phyloP scores from a whole-genome alignment of 2,113 vertebrate species.

The Apodemus speciosus region DNA sequence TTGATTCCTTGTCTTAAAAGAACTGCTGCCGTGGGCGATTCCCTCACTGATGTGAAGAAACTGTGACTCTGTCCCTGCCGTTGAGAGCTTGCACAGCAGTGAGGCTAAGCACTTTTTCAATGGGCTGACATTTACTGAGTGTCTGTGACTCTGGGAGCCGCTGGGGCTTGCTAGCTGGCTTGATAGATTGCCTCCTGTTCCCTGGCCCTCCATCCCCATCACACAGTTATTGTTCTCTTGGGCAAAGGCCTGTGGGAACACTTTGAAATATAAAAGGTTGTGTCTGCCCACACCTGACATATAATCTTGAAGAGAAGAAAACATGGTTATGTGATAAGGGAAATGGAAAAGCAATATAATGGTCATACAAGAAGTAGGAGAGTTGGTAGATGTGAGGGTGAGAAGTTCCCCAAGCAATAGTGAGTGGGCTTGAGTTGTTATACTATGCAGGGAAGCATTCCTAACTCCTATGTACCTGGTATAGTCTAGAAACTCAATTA shows the following conservation, averaged over 20 bases:
- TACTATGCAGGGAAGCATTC: not conserved
- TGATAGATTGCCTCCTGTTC: not conserved
- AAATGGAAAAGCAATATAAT: not conserved
- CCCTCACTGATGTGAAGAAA: not conserved
- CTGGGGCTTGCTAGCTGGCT: not conserved
- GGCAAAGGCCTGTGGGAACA: not conserved
- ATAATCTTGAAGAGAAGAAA: constrained; percentile 30
- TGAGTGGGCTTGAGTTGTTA: not conserved
- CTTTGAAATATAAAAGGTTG: constrained; percentile 16
- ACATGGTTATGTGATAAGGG: not conserved
- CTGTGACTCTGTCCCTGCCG: not conserved
- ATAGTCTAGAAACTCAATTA: not conserved
- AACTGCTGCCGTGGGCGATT: not conserved
- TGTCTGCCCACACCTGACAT: not conserved
- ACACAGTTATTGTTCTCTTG: not conserved
- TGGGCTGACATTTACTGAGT: not conserved
- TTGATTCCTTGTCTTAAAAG: constrained; percentile 57
- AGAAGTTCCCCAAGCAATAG: not conserved
- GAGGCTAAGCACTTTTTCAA: not conserved
- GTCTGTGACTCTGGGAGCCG: not conserved
- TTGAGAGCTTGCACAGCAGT: not conserved
- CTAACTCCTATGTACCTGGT: not conserved
- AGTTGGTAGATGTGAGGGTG: not conserved
- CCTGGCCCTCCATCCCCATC: not conserved
- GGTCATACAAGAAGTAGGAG: not conserved